phyloP scores from a whole-genome alignment of 2,888 invertebrate genomes.

The Chrysolina americana region DNA sequence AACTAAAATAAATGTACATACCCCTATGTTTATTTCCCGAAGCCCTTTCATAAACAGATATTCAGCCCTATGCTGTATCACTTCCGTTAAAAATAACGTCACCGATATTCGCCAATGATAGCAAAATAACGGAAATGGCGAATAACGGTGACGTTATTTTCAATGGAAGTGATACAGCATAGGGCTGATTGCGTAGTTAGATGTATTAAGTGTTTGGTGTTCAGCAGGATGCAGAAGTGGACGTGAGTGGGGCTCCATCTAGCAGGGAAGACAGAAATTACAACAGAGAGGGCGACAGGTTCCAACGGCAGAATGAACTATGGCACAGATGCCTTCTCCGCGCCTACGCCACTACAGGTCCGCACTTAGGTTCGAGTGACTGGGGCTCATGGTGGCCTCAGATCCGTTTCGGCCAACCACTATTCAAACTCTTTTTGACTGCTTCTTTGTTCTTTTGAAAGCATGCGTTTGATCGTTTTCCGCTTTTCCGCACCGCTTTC shows the following conservation, averaged over 20 bases:
- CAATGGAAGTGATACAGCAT: too few relatives aligned
- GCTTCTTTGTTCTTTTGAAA: slow-evolving; percentile 7
- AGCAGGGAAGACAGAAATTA: slow-evolving; percentile 25
- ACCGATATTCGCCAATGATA: too few relatives aligned
- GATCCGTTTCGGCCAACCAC: slow-evolving; percentile 2
- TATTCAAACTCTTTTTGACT: slow-evolving; percentile 18
- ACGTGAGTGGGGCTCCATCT: slow-evolving; percentile 53
- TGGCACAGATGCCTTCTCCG: slow-evolving; percentile 69
- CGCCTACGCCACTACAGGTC: slow-evolving; percentile 71
- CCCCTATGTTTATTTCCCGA: neutral
- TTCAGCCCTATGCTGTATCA: too few relatives aligned
- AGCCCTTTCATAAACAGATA: slow-evolving; percentile 21
- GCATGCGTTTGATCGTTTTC: neutral
- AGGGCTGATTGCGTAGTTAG: slow-evolving; percentile 48
- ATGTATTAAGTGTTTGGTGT: slow-evolving; percentile 62
- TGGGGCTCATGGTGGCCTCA: slow-evolving; percentile 29
- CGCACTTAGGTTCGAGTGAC: slow-evolving; percentile 54
- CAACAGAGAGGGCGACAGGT: slow-evolving; percentile 35
- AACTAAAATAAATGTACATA: neutral
- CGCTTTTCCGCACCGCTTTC: slow-evolving; percentile 8
- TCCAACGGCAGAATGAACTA: slow-evolving; percentile 67
- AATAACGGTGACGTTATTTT: too few relatives aligned
- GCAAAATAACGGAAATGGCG: too few relatives aligned
- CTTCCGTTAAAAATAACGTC: too few relatives aligned
- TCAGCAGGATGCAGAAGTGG: slow-evolving; percentile 61